Base-by-base conservation (phyloP, 2,113 vertebrate species). In the Tympanuchus pallidicinctus region DNA sequence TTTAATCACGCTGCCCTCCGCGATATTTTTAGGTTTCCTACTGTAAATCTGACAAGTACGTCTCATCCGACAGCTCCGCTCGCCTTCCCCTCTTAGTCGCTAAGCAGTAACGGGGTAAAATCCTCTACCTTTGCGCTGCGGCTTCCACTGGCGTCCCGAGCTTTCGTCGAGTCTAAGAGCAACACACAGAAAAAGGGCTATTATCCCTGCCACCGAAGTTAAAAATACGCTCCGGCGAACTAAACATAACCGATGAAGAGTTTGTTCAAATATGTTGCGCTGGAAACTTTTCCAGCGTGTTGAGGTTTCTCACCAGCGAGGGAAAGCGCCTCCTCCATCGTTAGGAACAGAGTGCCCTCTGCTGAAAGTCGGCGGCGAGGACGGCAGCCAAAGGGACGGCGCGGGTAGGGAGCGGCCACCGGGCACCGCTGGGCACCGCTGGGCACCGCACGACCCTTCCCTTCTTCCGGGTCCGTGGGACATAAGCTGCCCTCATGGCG, bases 231-330 rank as follows among this genome's bases (percentile, higher is more conserved):
- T 89, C 69, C 93, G 78, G 73, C 7, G 94, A 86, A 94, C 93
- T 92, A 92, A 95, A 95, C 96, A 95, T 92, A 95, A 96, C 91
- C 90, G 86, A 56, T 91, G 91, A 92, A 96, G 92, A 88, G 90
- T 86, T 91, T 72, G 87, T 54, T 82, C 86, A 94, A 96, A 77
- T 93, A 94, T 76, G 86, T 90, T 96, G 94, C 93, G 4, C 88
- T 95, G 91, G 94, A 94, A 96, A 94, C 82, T 93, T 92, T 95
- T 95, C 93, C 94, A 60, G 87, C 69, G 36, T 69, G 88, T 92
- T 85, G 73, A 21, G 88, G 81, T 90, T 95, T 93, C 90, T 89
- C 80, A 50, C 15, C 82, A 71, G 85, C 57, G 22, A 76, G 52
- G 70, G 56, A 28, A 52, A 54, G 79, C 83, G 86, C n/a, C 72